Evolutionary conservation across 2,888 invertebrate species (phyloP), one percentile per base, ranked within the genome.

Genomic region (Limnephilus lunatus): DNA sequence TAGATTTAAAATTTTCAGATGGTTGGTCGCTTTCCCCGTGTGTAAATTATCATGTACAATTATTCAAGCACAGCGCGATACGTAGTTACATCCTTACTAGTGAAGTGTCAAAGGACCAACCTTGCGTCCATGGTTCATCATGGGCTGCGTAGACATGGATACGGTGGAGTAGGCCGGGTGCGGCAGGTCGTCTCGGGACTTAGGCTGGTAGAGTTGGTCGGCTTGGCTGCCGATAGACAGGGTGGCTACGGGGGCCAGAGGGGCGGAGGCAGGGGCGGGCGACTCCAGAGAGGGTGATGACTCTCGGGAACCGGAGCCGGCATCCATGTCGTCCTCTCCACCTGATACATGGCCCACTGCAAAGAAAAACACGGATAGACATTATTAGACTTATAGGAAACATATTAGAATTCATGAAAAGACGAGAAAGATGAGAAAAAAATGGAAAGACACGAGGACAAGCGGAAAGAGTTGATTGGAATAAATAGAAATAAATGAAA

Each of bases 211-310:
- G 82, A 19, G 32, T 0, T 32, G 95, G 31, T 44, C 53, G 95
- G 3, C 89, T 81, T n/a, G 93, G 3, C 68, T 94, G 94, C 0
- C 12, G 95, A 95, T 68, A 1, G 91, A 82, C 19, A 93, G 3
- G 94, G 94, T 0, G 4, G 97, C 96, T 0, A 96, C 96, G 2
- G 97, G 97, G 31, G 96, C 97, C 94, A 97, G 68, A 14, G 95
- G 95, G 1, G 91, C 85, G n/a, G 93, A 3, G 94, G 94, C 0
- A 2, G 97, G 96, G 0, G 96, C 96, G 2, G 97, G 97, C 30
- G 96, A 97, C 94, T 97, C 98, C 90, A 98, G 96, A 94, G 98
- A 97, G 3, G 98, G 97, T 9, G 97, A 97, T 0, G 97, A 97
- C 94, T 98, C 98, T 92, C 97, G 96, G 1, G 97, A 97, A 30